A percentile compares a stretch with the other conserved stretches of the same genome.
Conservation (phyloP, 2,797 vertebrate genomes). For the Agapornis canus region DNA sequence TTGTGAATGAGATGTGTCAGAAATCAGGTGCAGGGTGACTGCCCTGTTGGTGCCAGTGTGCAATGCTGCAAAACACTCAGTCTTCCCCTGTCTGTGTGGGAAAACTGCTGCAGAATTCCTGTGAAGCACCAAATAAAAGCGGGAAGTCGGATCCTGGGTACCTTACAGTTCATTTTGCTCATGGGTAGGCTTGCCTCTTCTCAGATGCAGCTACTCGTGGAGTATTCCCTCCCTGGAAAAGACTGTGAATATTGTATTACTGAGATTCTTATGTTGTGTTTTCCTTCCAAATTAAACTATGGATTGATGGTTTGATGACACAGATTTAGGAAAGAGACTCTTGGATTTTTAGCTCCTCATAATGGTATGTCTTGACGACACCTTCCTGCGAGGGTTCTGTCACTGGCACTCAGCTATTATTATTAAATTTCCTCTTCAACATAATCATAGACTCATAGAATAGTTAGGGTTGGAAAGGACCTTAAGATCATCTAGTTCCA, state of each 20-base stretch:
- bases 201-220: not conserved
- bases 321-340: not conserved
- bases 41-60: not conserved
- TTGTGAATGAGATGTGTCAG: not conserved
- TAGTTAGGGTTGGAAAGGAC: too few species aligned
- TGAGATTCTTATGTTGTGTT: not conserved
- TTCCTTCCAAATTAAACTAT: not conserved
- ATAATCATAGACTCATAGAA: too few species aligned
- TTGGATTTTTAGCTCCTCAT: not conserved
- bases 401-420: not conserved
- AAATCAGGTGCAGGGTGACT: not conserved
- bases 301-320: not conserved
- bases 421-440: not conserved
- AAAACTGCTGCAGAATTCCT: not conserved
- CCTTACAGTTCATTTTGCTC: not conserved
- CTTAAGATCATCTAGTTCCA: too few species aligned
- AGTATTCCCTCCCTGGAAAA: not conserved
- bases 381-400: accelerated
- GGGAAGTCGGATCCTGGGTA: not conserved
- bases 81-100: not conserved
- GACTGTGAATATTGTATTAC: not conserved
- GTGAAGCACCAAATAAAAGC: not conserved
- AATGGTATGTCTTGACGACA: not conserved
- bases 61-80: accelerated
- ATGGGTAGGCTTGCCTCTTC: not conserved